Percentiles rank a stretch among this genome's conserved stretches.
Conservation (phyloP, 2,113 vertebrate species). For the Suncus etruscus region DNA sequence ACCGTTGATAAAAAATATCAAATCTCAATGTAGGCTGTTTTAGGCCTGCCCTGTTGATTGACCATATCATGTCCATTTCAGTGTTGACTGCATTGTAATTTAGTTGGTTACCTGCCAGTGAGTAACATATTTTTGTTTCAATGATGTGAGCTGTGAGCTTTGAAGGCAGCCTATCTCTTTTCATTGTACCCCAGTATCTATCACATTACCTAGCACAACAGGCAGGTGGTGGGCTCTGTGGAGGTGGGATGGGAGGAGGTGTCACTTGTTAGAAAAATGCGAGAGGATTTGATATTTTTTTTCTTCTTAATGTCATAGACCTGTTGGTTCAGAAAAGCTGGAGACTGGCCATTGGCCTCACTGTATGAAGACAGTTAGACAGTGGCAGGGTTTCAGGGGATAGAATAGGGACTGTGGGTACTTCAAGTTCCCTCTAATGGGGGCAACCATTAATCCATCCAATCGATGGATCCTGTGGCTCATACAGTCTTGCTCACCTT, state of each 20-base stretch:
- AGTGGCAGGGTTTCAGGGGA: neutral
- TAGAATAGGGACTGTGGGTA: neutral
- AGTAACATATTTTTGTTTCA: too few relatives aligned
- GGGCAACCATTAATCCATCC: neutral
- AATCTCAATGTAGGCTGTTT: neutral
- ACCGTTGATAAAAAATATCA: neutral
- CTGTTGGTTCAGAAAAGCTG: neutral
- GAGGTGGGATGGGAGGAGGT: neutral
- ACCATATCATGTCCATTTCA: neutral
- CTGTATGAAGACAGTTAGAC: neutral
- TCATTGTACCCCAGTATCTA: neutral
- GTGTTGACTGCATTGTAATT: neutral
- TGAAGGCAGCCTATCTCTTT: neutral
- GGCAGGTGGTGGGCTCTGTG: neutral
- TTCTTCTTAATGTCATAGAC: neutral
- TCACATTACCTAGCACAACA: neutral
- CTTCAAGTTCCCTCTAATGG: neutral
- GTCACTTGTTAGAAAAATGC: neutral
- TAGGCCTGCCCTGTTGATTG: neutral
- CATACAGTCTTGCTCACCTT: neutral
- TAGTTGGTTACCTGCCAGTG: neutral
- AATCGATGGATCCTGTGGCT: neutral
- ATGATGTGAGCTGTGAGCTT: neutral
- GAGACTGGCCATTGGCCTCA: neutral
- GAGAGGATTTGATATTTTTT: neutral